phyloP scores from a whole-genome alignment of 2,888 invertebrate genomes.

The Orchestes rusci region DNA sequence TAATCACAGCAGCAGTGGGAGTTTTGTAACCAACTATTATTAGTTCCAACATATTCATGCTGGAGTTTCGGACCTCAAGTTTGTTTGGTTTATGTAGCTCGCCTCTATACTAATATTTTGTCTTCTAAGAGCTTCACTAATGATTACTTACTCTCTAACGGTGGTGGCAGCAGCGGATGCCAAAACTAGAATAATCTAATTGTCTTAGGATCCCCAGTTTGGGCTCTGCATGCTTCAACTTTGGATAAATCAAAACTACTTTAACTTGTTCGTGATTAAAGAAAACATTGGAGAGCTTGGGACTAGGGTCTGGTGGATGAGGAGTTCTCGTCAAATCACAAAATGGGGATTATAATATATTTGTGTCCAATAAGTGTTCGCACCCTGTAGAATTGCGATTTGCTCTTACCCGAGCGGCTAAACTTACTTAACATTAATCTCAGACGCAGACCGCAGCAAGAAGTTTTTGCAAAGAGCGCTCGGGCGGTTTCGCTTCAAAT shows the following conservation, averaged over 20 bases:
- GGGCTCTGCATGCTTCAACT: constrained; percentile 11
- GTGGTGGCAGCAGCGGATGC: constrained; percentile 13
- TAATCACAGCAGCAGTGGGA: constrained; percentile 28
- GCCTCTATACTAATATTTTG: constrained; percentile 31
- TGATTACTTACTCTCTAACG: constrained; percentile 19
- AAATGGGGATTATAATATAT: no score
- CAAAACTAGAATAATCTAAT: constrained; percentile 21
- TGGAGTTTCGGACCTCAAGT: constrained; percentile 32
- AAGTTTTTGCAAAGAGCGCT: constrained; percentile 20
- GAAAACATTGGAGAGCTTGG: constrained; percentile 10
- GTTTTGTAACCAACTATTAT: no score
- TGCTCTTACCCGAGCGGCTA: no score
- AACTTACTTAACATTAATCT: constrained; percentile 20
- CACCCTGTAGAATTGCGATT: no score
- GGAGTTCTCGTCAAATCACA: no score
- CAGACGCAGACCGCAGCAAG: constrained; percentile 16
- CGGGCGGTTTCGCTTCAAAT: constrained; percentile 24
- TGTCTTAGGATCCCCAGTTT: constrained; percentile 15
- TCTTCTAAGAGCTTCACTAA: constrained; percentile 21
- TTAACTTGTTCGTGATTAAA: constrained; percentile 8
- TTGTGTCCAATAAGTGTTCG: no score
- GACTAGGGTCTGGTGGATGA: no score
- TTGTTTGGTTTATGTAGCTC: constrained; percentile 32
- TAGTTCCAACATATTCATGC: no score
- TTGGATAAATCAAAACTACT: constrained; percentile 14